These are phyloP conservation scores for Caiman crocodilus DNA, from an alignment of 2,797 vertebrate genomes.

Conservation along the genomic window DNA sequence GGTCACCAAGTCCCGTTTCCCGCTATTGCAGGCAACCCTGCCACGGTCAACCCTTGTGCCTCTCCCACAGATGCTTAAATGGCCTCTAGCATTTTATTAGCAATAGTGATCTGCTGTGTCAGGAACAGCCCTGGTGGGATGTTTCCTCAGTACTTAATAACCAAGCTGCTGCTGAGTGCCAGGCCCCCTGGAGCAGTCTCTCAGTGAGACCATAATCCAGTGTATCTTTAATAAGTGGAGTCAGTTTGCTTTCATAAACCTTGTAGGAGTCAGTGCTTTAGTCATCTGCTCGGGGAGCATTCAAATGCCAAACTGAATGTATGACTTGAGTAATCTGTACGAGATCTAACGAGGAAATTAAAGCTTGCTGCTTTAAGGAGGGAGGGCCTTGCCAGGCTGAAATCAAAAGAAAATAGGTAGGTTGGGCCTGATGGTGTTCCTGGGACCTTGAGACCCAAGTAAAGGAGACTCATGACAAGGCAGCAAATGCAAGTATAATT, in stretches of 20 bases:
- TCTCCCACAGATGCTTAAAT: neutral
- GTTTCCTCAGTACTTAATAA: neutral
- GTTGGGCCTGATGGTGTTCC: neutral
- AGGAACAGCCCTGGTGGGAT: neutral
- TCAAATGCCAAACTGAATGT: conserved; percentile 34
- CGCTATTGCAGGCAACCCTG: no score
- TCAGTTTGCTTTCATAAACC: conserved; percentile 40
- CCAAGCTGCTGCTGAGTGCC: neutral
- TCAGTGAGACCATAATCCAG: conserved; percentile 38
- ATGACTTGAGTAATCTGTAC: neutral
- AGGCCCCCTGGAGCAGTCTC: conserved; percentile 46
- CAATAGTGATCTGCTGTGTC: neutral
- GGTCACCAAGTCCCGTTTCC: neutral
- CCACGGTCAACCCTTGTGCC: neutral
- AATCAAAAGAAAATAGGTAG: neutral
- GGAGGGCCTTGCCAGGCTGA: neutral
- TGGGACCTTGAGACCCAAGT: neutral
- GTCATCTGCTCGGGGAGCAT: conserved; percentile 25
- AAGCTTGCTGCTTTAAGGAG: neutral
- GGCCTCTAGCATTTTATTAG: neutral
- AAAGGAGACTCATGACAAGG: neutral
- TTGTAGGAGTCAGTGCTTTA: conserved; percentile 60
- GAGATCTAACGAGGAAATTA: neutral
- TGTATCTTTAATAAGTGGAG: conserved; percentile 65
- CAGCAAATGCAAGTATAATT: neutral